Evolutionary conservation across 2,797 vertebrate species (phyloP).

Genomic region (Gymnopithys bicolor): DNA sequence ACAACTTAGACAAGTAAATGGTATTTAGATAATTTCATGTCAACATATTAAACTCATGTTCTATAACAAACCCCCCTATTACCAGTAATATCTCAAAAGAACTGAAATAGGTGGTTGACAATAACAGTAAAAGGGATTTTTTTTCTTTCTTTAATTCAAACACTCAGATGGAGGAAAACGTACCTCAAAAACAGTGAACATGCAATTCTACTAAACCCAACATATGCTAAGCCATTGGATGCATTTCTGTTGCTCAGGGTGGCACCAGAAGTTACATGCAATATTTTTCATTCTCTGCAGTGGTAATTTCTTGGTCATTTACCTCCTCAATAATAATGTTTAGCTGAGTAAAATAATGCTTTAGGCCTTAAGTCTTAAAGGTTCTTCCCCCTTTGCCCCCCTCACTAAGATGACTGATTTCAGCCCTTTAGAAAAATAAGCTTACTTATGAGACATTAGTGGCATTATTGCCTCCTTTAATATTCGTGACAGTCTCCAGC

Average conservation of each 20-base stretch:
- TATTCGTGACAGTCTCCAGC: slow-evolving; percentile 88
- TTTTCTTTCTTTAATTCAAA: slow-evolving; percentile 34
- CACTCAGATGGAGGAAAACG: slow-evolving; percentile 24
- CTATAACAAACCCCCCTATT: background rate
- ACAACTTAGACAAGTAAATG: background rate
- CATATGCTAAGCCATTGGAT: slow-evolving; percentile 9
- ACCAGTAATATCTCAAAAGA: background rate
- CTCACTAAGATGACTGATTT: slow-evolving; percentile 73
- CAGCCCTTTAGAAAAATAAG: slow-evolving; percentile 81
- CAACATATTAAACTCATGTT: background rate
- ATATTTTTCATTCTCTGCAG: slow-evolving; percentile 46
- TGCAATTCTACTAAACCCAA: background rate
- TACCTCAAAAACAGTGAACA: slow-evolving; percentile 40
- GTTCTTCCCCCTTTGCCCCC: slow-evolving; percentile 30
- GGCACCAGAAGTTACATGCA: slow-evolving; percentile 49
- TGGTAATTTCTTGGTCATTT: slow-evolving; percentile 51
- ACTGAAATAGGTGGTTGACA: slow-evolving; percentile 37
- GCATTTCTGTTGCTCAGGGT: slow-evolving; percentile 35
- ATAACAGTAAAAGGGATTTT: background rate
- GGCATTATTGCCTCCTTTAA: slow-evolving; percentile 88
- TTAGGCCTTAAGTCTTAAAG: slow-evolving; percentile 72
- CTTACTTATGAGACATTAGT: slow-evolving; percentile 85
- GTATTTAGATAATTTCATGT: background rate
- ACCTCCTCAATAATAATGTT: slow-evolving; percentile 56
- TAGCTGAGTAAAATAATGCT: slow-evolving; percentile 58